Conservation (phyloP, 2,888 invertebrate genomes). For the Brassicogethes aeneus region DNA sequence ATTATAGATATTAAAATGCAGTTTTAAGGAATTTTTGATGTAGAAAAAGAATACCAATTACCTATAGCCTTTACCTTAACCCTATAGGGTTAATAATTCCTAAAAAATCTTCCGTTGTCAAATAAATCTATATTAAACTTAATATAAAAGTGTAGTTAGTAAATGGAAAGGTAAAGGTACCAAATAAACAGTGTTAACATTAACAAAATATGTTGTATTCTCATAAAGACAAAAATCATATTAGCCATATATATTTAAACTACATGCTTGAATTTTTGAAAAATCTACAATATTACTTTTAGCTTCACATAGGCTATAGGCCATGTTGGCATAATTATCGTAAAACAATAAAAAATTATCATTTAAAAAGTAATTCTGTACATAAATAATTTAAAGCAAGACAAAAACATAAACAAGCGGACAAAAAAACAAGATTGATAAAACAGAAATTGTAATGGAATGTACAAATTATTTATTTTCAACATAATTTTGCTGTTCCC, state of each 20-base stretch:
- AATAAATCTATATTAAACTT: too few relatives aligned
- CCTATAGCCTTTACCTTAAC: too few relatives aligned
- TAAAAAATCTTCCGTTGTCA: too few relatives aligned
- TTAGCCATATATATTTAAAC: slow-evolving; percentile 11
- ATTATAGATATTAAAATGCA: too few relatives aligned
- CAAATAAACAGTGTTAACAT: slow-evolving; percentile 16
- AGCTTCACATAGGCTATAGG: slow-evolving; percentile 11
- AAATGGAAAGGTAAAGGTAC: slow-evolving; percentile 1
- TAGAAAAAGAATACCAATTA: too few relatives aligned
- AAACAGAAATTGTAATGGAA: slow-evolving; percentile 61
- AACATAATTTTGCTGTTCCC: slow-evolving; percentile 52
- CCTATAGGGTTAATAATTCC: too few relatives aligned
- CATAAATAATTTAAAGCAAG: slow-evolving; percentile 24
- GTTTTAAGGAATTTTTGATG: too few relatives aligned
- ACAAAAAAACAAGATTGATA: slow-evolving; percentile 43
- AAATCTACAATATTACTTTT: slow-evolving; percentile 11
- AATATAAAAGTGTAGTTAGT: too few relatives aligned
- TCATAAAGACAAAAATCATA: slow-evolving; percentile 14
- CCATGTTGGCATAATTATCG: slow-evolving; percentile 1
- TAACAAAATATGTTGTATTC: slow-evolving; percentile 21
- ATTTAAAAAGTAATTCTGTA: not conserved
- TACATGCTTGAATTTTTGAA: slow-evolving; percentile 13
- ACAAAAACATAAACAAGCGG: slow-evolving; percentile 40
- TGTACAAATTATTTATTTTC: slow-evolving; percentile 68
- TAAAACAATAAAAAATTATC: not conserved